phyloP scores from a whole-genome alignment of 1,140 invertebrate species.

The Hypothenemus hampei region DNA sequence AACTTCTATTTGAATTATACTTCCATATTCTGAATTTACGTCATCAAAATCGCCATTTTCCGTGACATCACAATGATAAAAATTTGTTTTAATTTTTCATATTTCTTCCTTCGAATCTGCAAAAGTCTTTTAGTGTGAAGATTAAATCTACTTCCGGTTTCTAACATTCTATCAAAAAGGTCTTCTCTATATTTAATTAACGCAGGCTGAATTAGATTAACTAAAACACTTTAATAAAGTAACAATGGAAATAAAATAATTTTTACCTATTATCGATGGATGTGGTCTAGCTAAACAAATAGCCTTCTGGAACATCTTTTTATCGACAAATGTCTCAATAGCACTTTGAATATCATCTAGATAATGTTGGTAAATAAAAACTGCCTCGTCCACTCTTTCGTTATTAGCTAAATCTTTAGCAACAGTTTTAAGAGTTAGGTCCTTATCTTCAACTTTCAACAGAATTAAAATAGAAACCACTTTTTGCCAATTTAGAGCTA shows the following conservation, averaged over 20 bases:
- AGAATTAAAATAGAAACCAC: slow-evolving; percentile 21
- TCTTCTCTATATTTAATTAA: slow-evolving; percentile 19
- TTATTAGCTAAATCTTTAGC: slow-evolving; percentile 18
- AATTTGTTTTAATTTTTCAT: slow-evolving; percentile 16
- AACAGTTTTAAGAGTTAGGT: slow-evolving; percentile 14
- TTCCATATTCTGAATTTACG: slow-evolving; percentile 32
- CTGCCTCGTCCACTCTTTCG: slow-evolving; percentile 24
- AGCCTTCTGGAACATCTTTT: slow-evolving; percentile 25
- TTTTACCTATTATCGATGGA: not conserved
- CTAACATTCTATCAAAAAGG: slow-evolving; percentile 19
- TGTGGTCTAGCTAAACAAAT: slow-evolving; percentile 19
- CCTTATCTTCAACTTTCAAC: slow-evolving; percentile 10
- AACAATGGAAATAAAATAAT: not conserved
- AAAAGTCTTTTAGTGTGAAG: slow-evolving; percentile 19
- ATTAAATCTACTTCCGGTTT: slow-evolving; percentile 14
- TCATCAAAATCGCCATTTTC: slow-evolving; percentile 21
- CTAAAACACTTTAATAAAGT: slow-evolving; percentile 10
- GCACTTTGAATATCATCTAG: slow-evolving; percentile 22
- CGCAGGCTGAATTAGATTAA: slow-evolving; percentile 9
- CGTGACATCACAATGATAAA: not conserved
- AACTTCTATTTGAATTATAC: too few species aligned
- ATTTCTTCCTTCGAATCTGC: slow-evolving; percentile 21
- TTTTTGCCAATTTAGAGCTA: slow-evolving; percentile 22
- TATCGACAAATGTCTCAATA: slow-evolving; percentile 12
- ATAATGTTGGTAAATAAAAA: slow-evolving; percentile 27